These are phyloP conservation scores for Pleuronectes platessa DNA, from an alignment of 2,113 vertebrate species.

Conservation along the genomic window DNA sequence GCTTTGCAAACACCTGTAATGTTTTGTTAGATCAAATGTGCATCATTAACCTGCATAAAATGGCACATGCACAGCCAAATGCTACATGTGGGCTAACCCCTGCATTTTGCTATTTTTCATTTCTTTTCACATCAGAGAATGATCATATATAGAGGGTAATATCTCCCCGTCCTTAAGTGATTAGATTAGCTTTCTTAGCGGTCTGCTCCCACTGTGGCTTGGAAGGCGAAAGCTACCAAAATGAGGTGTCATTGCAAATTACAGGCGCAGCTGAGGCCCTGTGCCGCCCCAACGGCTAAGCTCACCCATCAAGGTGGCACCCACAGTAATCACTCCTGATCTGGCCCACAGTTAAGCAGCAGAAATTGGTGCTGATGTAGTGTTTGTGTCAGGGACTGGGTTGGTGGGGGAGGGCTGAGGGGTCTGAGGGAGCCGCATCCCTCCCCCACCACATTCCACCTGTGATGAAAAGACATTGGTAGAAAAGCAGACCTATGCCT, in stretches of 20 bases:
- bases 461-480: not conserved
- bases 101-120: conserved; percentile 36
- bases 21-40: conserved; percentile 10
- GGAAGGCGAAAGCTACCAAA: conserved; percentile 84
- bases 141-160: conserved; percentile 70
- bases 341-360: conserved; percentile 84
- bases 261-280: conserved; percentile 83
- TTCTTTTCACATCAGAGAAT: conserved; percentile 39
- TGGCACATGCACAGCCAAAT: conserved; percentile 2
- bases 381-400: conserved; percentile 83
- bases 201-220: conserved; percentile 38
- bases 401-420: not conserved
- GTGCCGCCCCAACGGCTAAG: conserved; percentile 82
- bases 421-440: not conserved
- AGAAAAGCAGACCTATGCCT: not conserved
- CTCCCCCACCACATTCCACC: conserved; percentile 1
- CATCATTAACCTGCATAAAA: not conserved
- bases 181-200: conserved; percentile 78
- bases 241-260: conserved; percentile 97
- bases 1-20: not conserved
- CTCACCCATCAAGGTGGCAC: conserved; percentile 85
- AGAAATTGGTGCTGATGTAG: conserved; percentile 89
- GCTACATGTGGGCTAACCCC: conserved; percentile 20
- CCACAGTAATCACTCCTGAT: conserved; percentile 90
- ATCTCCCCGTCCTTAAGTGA: conserved; percentile 80